Conservation (phyloP, 92 coral and sea anemone genomes). For the Porites lobata region DNA sequence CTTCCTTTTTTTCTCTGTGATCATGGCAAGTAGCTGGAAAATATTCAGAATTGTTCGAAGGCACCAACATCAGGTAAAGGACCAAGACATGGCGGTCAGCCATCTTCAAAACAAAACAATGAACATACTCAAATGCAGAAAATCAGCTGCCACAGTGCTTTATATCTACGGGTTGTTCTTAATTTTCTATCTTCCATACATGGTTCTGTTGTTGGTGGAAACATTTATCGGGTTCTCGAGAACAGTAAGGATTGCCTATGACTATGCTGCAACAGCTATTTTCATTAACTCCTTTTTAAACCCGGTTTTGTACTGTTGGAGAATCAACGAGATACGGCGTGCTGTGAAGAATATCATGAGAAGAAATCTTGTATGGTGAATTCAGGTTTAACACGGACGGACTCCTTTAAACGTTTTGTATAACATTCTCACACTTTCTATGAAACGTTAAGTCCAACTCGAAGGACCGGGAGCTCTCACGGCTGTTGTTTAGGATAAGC, state of each 20-base stretch:
- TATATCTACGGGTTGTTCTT: conserved; percentile 12
- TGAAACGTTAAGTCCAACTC: no score
- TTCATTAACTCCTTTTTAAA: background rate
- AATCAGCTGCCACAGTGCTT: conserved; percentile 34
- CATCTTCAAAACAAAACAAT: background rate
- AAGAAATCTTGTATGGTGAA: background rate
- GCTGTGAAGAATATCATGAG: background rate
- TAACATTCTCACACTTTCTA: background rate
- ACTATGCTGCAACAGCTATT: conserved; percentile 26
- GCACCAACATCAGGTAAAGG: conserved; percentile 26
- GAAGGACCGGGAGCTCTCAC: no score
- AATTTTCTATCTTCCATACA: conserved; percentile 35
- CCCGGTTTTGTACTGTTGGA: background rate
- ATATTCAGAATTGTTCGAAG: conserved; percentile 40
- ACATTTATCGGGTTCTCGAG: conserved; percentile 9
- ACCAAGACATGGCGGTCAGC: background rate
- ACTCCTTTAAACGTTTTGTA: background rate
- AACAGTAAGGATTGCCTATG: conserved; percentile 40
- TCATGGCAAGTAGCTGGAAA: conserved; percentile 2
- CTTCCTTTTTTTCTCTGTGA: background rate
- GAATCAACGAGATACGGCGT: background rate
- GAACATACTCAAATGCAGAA: background rate
- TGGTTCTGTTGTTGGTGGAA: background rate
- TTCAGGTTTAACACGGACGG: no score
- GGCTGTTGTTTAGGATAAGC: background rate